Evolutionary conservation across 2,113 vertebrate genomes (phyloP).

Genomic region (Trichechus manatus): DNA sequence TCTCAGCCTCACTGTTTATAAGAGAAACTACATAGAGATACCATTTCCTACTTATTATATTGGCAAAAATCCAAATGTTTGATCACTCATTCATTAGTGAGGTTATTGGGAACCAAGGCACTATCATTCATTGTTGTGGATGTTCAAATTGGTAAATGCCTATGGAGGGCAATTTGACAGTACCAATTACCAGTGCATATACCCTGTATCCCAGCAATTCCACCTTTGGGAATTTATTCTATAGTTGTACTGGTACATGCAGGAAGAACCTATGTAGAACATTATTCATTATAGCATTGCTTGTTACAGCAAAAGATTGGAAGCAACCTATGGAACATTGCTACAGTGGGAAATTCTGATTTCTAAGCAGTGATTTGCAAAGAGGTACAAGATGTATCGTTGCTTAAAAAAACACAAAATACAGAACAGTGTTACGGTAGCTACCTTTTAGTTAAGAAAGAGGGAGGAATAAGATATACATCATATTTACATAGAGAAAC

Average conservation of each 20-base stretch:
- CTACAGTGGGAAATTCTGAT: neutral
- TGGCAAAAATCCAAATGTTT: neutral
- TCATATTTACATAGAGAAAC: neutral
- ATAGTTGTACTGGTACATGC: neutral
- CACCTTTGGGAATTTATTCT: neutral
- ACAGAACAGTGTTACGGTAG: neutral
- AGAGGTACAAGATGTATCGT: neutral
- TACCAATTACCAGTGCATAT: neutral
- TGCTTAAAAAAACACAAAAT: neutral
- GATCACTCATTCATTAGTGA: neutral
- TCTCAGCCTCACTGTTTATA: neutral
- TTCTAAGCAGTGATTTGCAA: conserved; percentile 19
- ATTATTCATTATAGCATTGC: neutral
- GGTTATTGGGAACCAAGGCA: neutral
- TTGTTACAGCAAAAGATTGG: conserved; percentile 2
- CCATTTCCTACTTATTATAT: neutral
- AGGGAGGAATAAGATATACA: neutral
- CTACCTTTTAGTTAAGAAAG: neutral
- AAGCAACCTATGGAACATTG: neutral
- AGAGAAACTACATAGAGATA: neutral
- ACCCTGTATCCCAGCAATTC: neutral
- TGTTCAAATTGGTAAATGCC: neutral
- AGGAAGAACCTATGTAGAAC: neutral
- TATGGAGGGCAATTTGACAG: neutral
- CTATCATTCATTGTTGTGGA: neutral